These are phyloP conservation scores for Rhysida immarginata DNA, from an alignment of 1,140 invertebrate species.

Conservation along the genomic window DNA sequence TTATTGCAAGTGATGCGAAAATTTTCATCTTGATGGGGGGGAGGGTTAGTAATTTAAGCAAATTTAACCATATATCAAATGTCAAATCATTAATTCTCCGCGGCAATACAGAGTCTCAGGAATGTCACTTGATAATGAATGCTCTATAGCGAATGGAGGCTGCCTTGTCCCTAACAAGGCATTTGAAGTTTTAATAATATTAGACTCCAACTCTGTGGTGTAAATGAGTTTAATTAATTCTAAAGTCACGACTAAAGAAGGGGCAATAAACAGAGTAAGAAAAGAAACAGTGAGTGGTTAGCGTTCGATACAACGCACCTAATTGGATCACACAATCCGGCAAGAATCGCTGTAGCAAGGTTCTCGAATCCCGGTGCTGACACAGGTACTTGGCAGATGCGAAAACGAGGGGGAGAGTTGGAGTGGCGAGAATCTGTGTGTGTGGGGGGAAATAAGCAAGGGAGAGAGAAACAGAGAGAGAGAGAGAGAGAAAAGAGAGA, in stretches of 20 bases:
- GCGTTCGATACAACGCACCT: neutral
- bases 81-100: slow-evolving; percentile 8
- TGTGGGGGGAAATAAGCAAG: no score
- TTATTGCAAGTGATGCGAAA: slow-evolving; percentile 2
- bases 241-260: neutral
- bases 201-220: slow-evolving; percentile 3
- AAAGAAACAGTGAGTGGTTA: neutral
- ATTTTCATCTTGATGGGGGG: neutral
- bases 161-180: slow-evolving; percentile 1
- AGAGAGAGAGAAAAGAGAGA: no score
- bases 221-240: slow-evolving; percentile 9
- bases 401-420: no score
- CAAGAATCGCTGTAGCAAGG: no score
- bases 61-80: slow-evolving; percentile 10
- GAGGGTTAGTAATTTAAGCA: slow-evolving; percentile 4
- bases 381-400: no score
- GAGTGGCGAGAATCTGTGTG: no score
- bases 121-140: slow-evolving; percentile 2
- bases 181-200: slow-evolving; percentile 6
- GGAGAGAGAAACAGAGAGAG: no score
- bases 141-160: neutral
- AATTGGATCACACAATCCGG: neutral
- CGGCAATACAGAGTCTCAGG: neutral
- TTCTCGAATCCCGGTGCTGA: no score
- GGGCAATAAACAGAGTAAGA: slow-evolving; percentile 5